Percentiles rank a stretch among this genome's conserved stretches.
These are phyloP conservation scores for Pteronura brasiliensis DNA, from an alignment of 2,113 vertebrate genomes.

Conservation along the genomic window DNA sequence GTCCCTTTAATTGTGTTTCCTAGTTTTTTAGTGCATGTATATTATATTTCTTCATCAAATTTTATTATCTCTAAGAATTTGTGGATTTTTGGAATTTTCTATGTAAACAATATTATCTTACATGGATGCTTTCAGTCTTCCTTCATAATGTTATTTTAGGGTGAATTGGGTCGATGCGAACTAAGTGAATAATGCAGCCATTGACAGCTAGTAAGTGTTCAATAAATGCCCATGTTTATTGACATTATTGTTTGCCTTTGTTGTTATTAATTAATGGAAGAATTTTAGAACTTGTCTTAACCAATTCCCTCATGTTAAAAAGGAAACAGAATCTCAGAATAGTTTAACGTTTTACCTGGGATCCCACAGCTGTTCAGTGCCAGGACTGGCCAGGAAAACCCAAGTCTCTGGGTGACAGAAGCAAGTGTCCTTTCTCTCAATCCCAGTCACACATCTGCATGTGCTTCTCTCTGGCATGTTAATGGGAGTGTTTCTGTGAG, in stretches of 20 bases:
- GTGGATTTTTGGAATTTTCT: neutral
- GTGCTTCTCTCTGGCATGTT: neutral
- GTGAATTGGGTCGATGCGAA: neutral
- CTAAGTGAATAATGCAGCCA: neutral
- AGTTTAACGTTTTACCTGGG: accelerated
- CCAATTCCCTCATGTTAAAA: neutral
- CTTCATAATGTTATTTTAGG: neutral
- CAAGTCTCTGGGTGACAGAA: neutral
- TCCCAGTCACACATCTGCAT: accelerated
- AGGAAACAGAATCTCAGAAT: neutral
- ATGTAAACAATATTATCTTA: neutral
- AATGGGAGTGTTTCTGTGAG: neutral
- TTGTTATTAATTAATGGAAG: neutral
- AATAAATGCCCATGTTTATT: neutral
- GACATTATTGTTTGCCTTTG: too few species aligned
- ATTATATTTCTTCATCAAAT: neutral
- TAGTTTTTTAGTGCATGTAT: neutral
- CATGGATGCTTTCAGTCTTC: neutral
- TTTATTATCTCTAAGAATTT: neutral
- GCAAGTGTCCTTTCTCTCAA: neutral
- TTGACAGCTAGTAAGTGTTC: neutral
- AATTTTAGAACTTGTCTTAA: neutral
- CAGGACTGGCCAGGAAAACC: neutral
- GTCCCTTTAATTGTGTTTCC: neutral
- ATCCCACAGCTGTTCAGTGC: accelerated